Conservation (phyloP, 2,797 vertebrate species). For the Nothura maculosa region DNA sequence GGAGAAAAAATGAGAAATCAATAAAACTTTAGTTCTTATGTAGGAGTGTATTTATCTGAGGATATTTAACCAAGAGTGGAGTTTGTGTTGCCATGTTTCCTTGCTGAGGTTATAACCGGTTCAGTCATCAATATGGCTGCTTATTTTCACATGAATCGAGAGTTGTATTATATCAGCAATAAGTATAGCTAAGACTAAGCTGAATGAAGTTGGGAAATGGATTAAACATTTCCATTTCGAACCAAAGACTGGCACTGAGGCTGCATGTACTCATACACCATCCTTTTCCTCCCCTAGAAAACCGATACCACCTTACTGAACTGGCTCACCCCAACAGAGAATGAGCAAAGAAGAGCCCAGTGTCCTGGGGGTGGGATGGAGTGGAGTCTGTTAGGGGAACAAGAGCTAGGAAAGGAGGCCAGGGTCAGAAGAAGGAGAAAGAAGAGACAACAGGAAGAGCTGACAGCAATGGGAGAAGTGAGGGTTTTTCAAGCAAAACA, state of each 20-base stretch:
- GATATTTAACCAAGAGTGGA: neutral
- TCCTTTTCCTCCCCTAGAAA: neutral
- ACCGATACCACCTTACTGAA: neutral
- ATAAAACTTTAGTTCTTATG: neutral
- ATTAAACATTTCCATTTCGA: neutral
- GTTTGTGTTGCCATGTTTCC: neutral
- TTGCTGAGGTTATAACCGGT: neutral
- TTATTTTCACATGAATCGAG: neutral
- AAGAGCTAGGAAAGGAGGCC: neutral
- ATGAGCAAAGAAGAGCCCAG: neutral
- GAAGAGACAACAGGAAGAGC: neutral
- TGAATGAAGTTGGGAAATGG: neutral
- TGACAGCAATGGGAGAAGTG: neutral
- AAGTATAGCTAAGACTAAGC: neutral
- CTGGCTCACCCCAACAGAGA: neutral
- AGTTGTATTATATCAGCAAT: neutral
- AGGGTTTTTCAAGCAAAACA: neutral
- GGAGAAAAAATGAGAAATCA: neutral
- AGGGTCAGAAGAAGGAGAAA: neutral
- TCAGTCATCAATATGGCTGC: neutral
- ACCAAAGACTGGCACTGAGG: neutral
- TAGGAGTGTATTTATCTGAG: neutral
- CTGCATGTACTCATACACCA: fast-evolving
- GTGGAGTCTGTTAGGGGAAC: neutral
- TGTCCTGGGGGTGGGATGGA: neutral